Evolutionary conservation across 2,113 vertebrate genomes (phyloP), one percentile per base, ranked within the genome.

Genomic region (Tetrao urogallus): DNA sequence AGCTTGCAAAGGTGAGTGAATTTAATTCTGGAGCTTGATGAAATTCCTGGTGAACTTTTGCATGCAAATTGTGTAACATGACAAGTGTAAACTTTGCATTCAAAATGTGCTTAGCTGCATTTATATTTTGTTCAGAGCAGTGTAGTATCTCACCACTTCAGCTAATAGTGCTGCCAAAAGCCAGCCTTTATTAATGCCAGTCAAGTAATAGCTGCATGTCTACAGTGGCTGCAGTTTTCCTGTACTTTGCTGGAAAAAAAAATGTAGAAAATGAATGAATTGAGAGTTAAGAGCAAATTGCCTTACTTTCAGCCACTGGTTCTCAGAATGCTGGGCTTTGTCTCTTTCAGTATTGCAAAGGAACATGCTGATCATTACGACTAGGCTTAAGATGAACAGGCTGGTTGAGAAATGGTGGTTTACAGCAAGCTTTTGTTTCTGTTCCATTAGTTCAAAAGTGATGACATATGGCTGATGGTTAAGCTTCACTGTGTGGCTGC

Each of bases 1-100:
- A 92, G 99, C 99, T 92, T 99, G 99, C 97, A 99, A 99, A 99
- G 99, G 99, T 99, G 96, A 94, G 95, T 90, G 20, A 24, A 42
- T 72, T 71, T 47, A 78, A 56, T 60, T 65, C 9, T 45, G 69
- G 45, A 75, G 3, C 65, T 77, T 34, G 13, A n/a, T 88, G 73
- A 43, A 58, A 73, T 61, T 79, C 45, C 22, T 60, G 3, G 18
- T 38, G n/a, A 71, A n/a, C 36, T 48, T 72, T 54, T 58, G 8
- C 36, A 16, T 40, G 34, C 36, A 82, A 70, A 63, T 84, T 20
- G 17, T 2, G 18, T 76, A 57, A 43, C 36, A 8, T 11, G 43
- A 82, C 48, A 78, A 92, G 42, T 8, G 10, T 7, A 5, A 82
- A 43, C 48, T 60, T 83, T 58, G 6, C 36, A 30, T 90, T 47